Percentiles rank a stretch among this genome's conserved stretches.
phyloP scores from a whole-genome alignment of 2,113 vertebrate genomes.

The Bombycilla garrulus region DNA sequence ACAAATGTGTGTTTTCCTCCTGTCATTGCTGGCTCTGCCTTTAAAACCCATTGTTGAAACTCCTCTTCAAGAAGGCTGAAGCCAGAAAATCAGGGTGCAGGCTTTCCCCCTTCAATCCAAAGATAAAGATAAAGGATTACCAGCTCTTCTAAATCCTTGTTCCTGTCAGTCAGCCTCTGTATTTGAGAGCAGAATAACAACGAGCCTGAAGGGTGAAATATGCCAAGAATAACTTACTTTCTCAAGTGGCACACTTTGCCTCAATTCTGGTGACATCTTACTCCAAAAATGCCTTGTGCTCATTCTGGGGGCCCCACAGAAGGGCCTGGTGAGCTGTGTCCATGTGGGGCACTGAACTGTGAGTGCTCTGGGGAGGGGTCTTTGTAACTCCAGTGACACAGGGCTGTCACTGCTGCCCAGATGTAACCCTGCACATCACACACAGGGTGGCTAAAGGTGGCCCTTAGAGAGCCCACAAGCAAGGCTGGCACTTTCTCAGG shows the following conservation, averaged over 20 bases:
- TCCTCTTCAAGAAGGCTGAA: not conserved
- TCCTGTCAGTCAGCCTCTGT: not conserved
- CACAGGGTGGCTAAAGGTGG: not conserved
- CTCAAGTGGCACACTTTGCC: not conserved
- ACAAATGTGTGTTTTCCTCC: not conserved
- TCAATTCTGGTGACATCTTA: not conserved
- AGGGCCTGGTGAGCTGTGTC: not conserved
- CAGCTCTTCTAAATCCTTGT: not conserved
- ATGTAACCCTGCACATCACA: rapidly evolving
- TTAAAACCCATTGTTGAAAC: not conserved
- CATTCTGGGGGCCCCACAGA: not conserved
- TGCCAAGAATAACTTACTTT: not conserved
- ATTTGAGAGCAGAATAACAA: not conserved
- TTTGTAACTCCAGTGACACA: rapidly evolving
- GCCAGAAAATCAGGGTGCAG: not conserved
- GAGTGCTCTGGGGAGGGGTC: not conserved
- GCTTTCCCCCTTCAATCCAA: not conserved
- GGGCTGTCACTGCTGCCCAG: not conserved
- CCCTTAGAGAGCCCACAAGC: not conserved
- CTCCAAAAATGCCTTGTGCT: not conserved
- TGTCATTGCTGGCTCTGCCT: not conserved
- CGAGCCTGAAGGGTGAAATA: not conserved
- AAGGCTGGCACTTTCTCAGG: not conserved
- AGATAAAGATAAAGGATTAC: not conserved
- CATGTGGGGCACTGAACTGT: rapidly evolving